phyloP scores from a whole-genome alignment of 1,140 invertebrate species.

The Hydropsyche tenuis region DNA sequence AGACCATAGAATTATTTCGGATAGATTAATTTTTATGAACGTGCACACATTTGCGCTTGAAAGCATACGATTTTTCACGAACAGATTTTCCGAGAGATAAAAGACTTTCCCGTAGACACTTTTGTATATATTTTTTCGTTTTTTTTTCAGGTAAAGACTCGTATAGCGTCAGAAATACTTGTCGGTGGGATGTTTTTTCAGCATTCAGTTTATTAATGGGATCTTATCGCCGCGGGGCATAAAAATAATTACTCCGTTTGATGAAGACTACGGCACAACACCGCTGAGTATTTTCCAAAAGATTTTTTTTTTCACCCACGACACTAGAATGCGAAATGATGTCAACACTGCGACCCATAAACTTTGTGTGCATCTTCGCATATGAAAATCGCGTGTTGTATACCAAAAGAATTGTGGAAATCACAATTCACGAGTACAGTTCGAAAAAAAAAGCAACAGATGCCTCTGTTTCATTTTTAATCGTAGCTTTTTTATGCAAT shows the following conservation, averaged over 20 bases:
- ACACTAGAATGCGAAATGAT: background rate
- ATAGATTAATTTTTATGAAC: too few relatives aligned
- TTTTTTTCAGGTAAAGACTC: slow-evolving; percentile 18
- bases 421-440: background rate
- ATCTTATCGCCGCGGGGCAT: slow-evolving; percentile 47
- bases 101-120: background rate
- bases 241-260: slow-evolving; percentile 49
- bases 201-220: slow-evolving; percentile 48
- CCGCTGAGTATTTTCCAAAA: slow-evolving; percentile 12
- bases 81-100: slow-evolving; percentile 4
- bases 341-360: background rate
- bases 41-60: too few relatives aligned
- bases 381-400: too few relatives aligned
- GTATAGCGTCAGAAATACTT: slow-evolving; percentile 18
- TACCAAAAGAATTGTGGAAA: background rate
- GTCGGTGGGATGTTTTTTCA: slow-evolving; percentile 9
- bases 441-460: background rate
- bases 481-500: too few relatives aligned
- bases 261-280: slow-evolving; percentile 19
- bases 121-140: slow-evolving; percentile 7
- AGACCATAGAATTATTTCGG: too few relatives aligned
- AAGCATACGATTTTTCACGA: too few relatives aligned
- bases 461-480: too few relatives aligned
- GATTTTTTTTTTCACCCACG: background rate
- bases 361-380: background rate